Evolutionary conservation across 2,113 vertebrate species (phyloP).

Genomic region (Lycocorax pyrrhopterus): DNA sequence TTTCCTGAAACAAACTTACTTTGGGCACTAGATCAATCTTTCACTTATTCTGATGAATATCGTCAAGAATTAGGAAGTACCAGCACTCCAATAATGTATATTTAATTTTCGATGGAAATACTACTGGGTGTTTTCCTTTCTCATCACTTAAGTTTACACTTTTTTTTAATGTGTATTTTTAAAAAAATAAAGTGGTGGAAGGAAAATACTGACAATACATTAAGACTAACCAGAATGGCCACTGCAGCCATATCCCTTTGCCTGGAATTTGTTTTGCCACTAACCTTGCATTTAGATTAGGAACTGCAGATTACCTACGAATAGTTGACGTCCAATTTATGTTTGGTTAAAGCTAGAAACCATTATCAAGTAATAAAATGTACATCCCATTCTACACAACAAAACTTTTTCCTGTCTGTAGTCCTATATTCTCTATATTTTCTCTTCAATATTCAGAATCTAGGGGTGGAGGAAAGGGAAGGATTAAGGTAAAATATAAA

Average conservation of each 20-base stretch:
- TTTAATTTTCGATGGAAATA: neutral
- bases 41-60: neutral
- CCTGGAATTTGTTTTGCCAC: neutral
- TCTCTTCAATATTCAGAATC: neutral
- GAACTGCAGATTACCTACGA: neutral
- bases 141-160: neutral
- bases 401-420: neutral
- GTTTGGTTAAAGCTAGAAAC: neutral
- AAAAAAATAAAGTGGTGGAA: neutral
- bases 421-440: neutral
- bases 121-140: neutral
- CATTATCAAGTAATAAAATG: neutral
- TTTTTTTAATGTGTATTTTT: neutral
- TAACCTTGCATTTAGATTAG: neutral
- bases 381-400: neutral
- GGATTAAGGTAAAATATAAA: neutral
- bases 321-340: neutral
- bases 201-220: neutral
- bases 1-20: neutral
- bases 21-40: neutral
- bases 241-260: neutral
- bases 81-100: neutral
- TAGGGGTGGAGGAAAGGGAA: rapidly evolving
- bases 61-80: neutral
- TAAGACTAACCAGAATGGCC: neutral